Base-by-base conservation (phyloP, 2,113 vertebrate species). In the Channa argus region DNA sequence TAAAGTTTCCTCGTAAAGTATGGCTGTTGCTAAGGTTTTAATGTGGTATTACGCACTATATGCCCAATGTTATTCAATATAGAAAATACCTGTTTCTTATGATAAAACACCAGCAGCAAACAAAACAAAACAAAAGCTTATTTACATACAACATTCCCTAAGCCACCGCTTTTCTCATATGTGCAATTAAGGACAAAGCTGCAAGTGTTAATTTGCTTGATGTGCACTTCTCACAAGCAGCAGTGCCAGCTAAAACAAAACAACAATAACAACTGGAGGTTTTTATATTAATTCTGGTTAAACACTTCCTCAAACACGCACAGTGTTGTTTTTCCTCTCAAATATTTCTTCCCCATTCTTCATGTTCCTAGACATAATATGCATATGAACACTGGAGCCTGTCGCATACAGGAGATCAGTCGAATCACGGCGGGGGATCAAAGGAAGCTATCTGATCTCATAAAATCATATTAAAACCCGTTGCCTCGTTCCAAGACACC, bases 161-260 rank as follows among this genome's bases (percentile, higher is more conserved):
- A 90, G 92, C 89, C 80, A 41, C 80, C 34, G 80, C 68, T 91
- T 93, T 90, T 76, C 89, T 89, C 89, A 81, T 87, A 90, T 83
- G 87, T 84, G 87, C 91, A 93, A 93, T 93, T 92, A 93, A 88
- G 89, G 89, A 87, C 88, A 85, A 88, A 87, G 87, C 88, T 86
- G 85, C 78, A 80, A 88, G 88, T 88, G 77, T 88, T 94, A 90
- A 93, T 93, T 93, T 93, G 90, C 90, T 89, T 91, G 84, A 89
- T 91, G 74, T 91, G 87, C 83, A 83, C 70, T 87, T 88, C 83
- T 90, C 86, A 81, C 76, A 78, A 83, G 88, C 86, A 73, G 75
- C 83, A 53, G 79, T 69, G 77, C 72, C 80, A 83, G 81, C 88
- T 84, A 75, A 80, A 90, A 88, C 85, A 89, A 90, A 78, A 86